Conservation (phyloP, 1,140 invertebrate genomes). For the Penaeus vannamei region DNA sequence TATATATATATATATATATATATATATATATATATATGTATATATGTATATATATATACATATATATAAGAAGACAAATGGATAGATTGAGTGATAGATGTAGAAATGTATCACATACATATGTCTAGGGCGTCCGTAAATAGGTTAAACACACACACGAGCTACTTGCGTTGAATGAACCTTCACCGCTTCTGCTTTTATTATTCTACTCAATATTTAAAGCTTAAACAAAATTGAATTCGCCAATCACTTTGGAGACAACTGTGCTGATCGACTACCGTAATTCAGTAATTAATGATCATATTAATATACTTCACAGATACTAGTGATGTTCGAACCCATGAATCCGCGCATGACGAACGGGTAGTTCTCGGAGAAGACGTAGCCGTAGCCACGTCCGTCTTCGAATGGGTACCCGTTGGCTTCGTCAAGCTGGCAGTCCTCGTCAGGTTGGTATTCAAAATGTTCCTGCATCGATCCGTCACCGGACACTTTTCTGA, state of each 20-base stretch:
- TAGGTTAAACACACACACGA: not conserved
- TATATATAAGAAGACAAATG: constrained; percentile 19
- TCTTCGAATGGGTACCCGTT: constrained; percentile 43
- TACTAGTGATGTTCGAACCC: not conserved
- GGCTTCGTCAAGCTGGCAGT: constrained; percentile 41
- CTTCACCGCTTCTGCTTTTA: too few relatives aligned
- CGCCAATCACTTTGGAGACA: too few relatives aligned
- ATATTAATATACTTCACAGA: not conserved
- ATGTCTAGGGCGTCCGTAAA: not conserved
- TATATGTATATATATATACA: constrained; percentile 22
- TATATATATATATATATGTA: constrained; percentile 16
- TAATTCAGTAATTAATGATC: not conserved
- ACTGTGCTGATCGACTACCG: not conserved
- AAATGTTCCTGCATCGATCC: constrained; percentile 5
- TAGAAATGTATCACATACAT: not conserved
- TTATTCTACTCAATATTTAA: too few relatives aligned
- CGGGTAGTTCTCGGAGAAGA: constrained; percentile 37
- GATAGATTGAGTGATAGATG: not conserved
- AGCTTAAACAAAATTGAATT: too few relatives aligned
- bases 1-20: constrained; percentile 28
- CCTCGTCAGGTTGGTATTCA: not conserved
- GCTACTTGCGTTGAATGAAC: too few relatives aligned
- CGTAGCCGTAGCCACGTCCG: constrained; percentile 30
- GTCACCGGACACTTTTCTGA: constrained; percentile 23
- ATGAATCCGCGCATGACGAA: constrained; percentile 41